Base-by-base conservation (phyloP, 2,888 invertebrate genomes). In the Dastarcus helophoroides region DNA sequence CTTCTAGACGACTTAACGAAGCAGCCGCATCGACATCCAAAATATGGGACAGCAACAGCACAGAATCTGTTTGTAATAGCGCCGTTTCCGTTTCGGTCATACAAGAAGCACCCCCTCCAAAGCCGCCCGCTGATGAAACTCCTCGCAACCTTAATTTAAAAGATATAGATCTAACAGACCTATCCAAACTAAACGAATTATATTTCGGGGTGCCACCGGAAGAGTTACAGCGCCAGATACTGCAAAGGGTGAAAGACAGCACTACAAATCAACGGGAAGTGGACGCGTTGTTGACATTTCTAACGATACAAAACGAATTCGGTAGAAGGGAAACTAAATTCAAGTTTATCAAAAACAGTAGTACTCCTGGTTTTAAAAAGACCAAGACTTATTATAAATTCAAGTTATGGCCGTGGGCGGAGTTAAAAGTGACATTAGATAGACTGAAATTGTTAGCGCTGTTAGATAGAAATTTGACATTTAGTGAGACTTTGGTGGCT, bases 401-500 rank as follows among this genome's bases (percentile, higher is more conserved):
- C 51, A 77, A 76, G 56, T 51, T 83, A 21, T 67, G 71, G n/a
- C 77, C 77, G 16, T 58, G 58, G 53, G 49, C 56, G 22, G 70
- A 73, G 46, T 56, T 88, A 1, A 91, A 89, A 68, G 76, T 97
- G 17, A 76, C 83, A 30, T 84, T 95, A 70, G 95, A 98, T 60
- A 75, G 98, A 25, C 66, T 98, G 29, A 85, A 90, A 42, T 64
- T 98, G 24, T 68, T 94, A 58, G 90, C 95, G 2, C 66, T 97
- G 9, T 78, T 98, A 44, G 98, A 98, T 62, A 74, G 91, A 31
- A 95, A 94, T 62, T 64, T 88, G 30, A 85, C 88, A 22, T 64
- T 82, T 36, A 69, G 74, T 41, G 90, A 93, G 58, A 84, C 86
- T 6, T 60, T 85, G 17, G 60, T 89, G 29, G 84, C 90, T 9